phyloP scores from a whole-genome alignment of 2,888 invertebrate genomes.

The Erebia ligea region DNA sequence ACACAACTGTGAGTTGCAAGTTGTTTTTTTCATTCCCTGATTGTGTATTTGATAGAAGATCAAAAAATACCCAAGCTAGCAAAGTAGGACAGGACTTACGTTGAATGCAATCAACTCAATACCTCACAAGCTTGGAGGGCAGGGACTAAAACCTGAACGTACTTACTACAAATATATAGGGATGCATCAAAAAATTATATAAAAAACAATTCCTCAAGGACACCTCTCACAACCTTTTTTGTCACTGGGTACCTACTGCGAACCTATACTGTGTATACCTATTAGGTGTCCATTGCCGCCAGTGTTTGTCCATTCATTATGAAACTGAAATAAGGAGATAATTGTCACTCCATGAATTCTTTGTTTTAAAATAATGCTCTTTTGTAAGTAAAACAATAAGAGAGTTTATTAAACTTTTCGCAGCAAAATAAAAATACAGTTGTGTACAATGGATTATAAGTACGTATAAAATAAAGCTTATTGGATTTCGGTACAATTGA shows the following conservation, averaged over 20 bases:
- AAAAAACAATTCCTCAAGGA: no score
- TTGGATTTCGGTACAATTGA: not conserved
- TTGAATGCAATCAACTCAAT: not conserved
- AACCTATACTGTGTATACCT: no score
- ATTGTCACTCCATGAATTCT: not conserved
- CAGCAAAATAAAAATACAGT: no score
- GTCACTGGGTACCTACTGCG: no score
- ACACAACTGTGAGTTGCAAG: conserved; percentile 12
- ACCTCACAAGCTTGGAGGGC: no score
- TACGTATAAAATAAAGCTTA: not conserved
- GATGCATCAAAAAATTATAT: no score
- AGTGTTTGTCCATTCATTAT: not conserved
- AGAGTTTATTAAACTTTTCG: conserved; percentile 11
- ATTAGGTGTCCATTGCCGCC: not conserved
- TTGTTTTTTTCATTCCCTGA: conserved; percentile 10
- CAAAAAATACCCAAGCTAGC: not conserved
- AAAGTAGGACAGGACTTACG: not conserved
- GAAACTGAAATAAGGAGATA: conserved; percentile 8
- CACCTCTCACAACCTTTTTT: no score
- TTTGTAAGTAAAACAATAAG: conserved; percentile 15
- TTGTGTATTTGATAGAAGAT: not conserved
- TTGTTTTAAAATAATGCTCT: conserved; percentile 9
- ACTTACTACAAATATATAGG: no score
- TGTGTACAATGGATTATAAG: not conserved
- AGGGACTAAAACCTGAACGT: no score